Evolutionary conservation across 2,113 vertebrate species (phyloP).

Genomic region (Nerophis lumbriciformis): DNA sequence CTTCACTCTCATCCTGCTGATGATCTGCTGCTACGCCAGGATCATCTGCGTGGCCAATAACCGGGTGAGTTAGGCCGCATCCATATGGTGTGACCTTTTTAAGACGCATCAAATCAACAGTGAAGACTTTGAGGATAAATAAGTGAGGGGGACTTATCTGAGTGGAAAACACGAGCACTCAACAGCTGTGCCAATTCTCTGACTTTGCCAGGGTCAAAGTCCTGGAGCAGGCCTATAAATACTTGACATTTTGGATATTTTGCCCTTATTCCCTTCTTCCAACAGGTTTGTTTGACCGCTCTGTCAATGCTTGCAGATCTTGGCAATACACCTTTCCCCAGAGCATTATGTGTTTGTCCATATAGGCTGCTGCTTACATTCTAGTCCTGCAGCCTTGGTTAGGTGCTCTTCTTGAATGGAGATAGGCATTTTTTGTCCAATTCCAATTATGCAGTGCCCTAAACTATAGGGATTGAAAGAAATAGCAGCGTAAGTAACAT

Average conservation of each 20-base stretch:
- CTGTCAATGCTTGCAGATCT: background rate
- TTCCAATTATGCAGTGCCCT: no score
- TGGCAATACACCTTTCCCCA: conserved; percentile 2
- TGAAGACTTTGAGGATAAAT: background rate
- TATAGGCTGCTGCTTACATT: background rate
- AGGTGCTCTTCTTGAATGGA: background rate
- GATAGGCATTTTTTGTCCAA: background rate
- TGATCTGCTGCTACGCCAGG: conserved; percentile 76
- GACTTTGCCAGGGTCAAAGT: background rate
- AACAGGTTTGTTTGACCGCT: background rate
- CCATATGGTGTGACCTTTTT: conserved; percentile 24
- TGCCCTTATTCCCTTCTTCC: conserved; percentile 5
- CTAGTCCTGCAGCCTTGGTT: background rate
- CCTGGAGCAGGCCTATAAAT: conserved; percentile 1
- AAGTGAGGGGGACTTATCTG: background rate
- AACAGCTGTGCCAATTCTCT: no score
- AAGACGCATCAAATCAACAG: conserved; percentile 2
- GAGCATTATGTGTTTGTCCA: background rate
- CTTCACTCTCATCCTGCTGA: conserved; percentile 79
- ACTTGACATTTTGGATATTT: conserved; percentile 1
- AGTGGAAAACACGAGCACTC: background rate
- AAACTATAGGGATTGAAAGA: no score
- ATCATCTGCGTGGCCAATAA: conserved; percentile 79
- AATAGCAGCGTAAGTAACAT: no score
- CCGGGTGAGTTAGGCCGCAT: conserved; percentile 63